phyloP scores from a whole-genome alignment of 1,140 invertebrate genomes.

The Diplogasteroides magnus region DNA sequence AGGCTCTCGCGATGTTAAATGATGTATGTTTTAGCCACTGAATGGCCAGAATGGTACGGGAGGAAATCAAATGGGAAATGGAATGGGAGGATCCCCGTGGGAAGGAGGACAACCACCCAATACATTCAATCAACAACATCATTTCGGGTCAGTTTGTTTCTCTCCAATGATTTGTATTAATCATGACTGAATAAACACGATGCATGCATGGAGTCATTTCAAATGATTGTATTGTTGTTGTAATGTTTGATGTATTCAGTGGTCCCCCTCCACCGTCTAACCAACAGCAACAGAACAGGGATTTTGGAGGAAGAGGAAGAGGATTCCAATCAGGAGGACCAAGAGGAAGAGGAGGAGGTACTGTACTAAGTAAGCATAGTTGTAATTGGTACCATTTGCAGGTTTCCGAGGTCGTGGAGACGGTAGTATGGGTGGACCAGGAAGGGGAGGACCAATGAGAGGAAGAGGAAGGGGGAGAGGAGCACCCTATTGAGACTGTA shows the following conservation, averaged over 20 bases:
- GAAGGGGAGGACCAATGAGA: not conserved
- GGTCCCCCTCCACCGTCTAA: not conserved
- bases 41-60: not conserved
- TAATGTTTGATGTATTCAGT: not conserved
- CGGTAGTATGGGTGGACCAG: not conserved
- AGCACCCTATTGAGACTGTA: not conserved
- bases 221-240: not conserved
- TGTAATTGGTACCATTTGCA: no score
- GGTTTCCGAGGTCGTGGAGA: no score
- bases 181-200: no score
- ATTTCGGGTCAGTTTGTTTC: no score
- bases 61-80: not conserved
- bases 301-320: not conserved
- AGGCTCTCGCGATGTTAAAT: no score
- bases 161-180: no score
- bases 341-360: not conserved
- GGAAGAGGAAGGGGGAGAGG: not conserved
- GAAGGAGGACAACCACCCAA: not conserved
- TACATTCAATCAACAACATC: no score
- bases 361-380: not conserved
- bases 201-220: not conserved
- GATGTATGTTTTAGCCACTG: no score
- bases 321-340: not conserved
- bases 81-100: no score
- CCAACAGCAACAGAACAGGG: not conserved